A percentile compares a stretch with the other conserved stretches of the same genome.
Evolutionary conservation across 1,140 invertebrate species (phyloP).

Genomic region (Drosophila elegans): DNA sequence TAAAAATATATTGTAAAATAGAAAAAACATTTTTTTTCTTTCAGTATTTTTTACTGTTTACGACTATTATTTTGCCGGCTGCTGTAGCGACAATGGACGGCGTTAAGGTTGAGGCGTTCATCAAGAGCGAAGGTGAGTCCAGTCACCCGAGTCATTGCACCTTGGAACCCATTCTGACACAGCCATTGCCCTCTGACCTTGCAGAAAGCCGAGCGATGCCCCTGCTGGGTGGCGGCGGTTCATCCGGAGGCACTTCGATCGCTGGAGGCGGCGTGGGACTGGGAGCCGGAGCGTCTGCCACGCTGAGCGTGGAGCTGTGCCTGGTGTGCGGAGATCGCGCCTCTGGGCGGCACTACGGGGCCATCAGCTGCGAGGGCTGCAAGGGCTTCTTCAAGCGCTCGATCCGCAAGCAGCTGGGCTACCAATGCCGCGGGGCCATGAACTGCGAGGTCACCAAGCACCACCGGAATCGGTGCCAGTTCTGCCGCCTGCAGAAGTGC

Average conservation of each 20-base stretch:
- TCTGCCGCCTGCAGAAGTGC: conserved; percentile 98
- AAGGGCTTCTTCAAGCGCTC: conserved; percentile 97
- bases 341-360: conserved; percentile 97
- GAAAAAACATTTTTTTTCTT: background rate
- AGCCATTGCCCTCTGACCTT: conserved; percentile 43
- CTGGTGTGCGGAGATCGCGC: conserved; percentile 97
- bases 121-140: conserved; percentile 76
- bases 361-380: conserved; percentile 96
- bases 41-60: background rate
- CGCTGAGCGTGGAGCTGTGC: conserved; percentile 91
- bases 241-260: conserved; percentile 39
- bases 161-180: conserved; percentile 35
- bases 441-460: conserved; percentile 99
- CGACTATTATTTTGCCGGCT: conserved; percentile 3
- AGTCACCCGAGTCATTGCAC: conserved; percentile 40
- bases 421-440: conserved; percentile 96
- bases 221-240: conserved; percentile 40
- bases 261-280: conserved; percentile 46
- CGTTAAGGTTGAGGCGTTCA: conserved; percentile 74
- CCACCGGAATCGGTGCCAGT: conserved; percentile 98
- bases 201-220: conserved; percentile 61
- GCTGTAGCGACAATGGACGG: conserved; percentile 42
- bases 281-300: conserved; percentile 52
- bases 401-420: conserved; percentile 97
- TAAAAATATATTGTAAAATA: background rate